These are phyloP conservation scores for Scylla paramamosain DNA, from an alignment of 1,140 invertebrate genomes.

Conservation along the genomic window DNA sequence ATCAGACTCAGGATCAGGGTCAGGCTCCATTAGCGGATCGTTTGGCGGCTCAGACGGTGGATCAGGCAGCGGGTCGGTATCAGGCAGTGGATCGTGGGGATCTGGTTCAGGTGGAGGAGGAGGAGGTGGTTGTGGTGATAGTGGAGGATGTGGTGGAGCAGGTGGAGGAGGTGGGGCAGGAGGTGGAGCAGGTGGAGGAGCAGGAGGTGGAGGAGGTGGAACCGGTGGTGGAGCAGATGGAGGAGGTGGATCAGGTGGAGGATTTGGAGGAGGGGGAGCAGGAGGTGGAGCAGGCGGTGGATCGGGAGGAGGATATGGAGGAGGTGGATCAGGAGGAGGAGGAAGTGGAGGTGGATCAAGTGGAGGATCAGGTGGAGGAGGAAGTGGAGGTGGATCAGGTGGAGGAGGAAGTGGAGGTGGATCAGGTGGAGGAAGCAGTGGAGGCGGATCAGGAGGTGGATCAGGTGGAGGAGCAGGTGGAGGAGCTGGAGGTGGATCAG, in stretches of 20 bases:
- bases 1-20: background rate
- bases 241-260: background rate
- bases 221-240: background rate
- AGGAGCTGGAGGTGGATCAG: too few species aligned
- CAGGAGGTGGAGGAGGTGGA: background rate
- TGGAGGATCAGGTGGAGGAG: background rate
- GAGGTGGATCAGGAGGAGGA: background rate
- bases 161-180: background rate
- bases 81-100: background rate
- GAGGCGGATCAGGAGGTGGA: background rate
- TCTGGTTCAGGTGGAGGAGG: background rate
- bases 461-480: background rate
- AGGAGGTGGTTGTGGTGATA: background rate
- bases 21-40: background rate
- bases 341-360: background rate
- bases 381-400: background rate
- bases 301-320: background rate
- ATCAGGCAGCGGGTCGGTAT: background rate
- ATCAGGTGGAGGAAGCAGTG: background rate
- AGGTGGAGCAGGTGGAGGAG: background rate
- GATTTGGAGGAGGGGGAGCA: background rate
- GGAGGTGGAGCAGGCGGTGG: background rate
- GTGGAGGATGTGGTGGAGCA: background rate
- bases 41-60: background rate
- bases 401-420: background rate